Evolutionary conservation across 2,113 vertebrate genomes (phyloP).

Genomic region (Agelaius tricolor): DNA sequence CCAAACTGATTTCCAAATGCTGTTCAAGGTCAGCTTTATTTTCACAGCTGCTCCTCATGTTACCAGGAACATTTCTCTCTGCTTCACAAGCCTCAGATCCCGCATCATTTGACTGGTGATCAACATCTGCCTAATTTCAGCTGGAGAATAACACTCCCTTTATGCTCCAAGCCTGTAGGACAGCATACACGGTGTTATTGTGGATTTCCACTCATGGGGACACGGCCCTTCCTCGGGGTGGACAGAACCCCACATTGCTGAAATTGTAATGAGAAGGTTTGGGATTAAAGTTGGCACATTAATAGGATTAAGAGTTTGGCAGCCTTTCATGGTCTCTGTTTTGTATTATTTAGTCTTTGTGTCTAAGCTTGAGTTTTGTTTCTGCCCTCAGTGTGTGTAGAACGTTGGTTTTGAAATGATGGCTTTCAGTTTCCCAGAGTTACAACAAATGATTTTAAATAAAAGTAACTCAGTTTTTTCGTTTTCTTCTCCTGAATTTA

Average conservation of each 20-base stretch:
- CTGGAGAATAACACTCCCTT: slow-evolving; percentile 46
- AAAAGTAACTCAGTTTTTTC: not conserved
- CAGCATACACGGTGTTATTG: slow-evolving; percentile 23
- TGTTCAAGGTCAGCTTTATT: slow-evolving; percentile 30
- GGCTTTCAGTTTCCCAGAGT: not conserved
- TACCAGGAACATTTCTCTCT: slow-evolving; percentile 45
- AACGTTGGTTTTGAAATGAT: not conserved
- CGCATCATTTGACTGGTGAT: slow-evolving; percentile 44
- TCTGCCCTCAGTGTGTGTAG: not conserved
- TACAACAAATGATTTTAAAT: not conserved
- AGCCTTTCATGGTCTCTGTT: not conserved
- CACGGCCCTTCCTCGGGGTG: not conserved
- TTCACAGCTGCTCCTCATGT: slow-evolving; percentile 59
- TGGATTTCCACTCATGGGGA: not conserved
- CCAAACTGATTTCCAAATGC: not conserved
- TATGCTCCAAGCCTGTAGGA: not conserved
- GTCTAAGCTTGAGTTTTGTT: not conserved
- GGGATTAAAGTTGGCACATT: slow-evolving; percentile 19
- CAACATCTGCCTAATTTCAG: slow-evolving; percentile 58
- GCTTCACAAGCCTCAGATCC: slow-evolving; percentile 44
- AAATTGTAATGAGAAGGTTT: not conserved
- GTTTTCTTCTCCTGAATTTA: not conserved
- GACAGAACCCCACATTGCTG: not conserved
- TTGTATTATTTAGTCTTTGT: not conserved
- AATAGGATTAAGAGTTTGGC: slow-evolving; percentile 52